A percentile compares a stretch with the other conserved stretches of the same genome.
Conservation (phyloP, 2,888 invertebrate species). For the Omphaloscelis lunosa region DNA sequence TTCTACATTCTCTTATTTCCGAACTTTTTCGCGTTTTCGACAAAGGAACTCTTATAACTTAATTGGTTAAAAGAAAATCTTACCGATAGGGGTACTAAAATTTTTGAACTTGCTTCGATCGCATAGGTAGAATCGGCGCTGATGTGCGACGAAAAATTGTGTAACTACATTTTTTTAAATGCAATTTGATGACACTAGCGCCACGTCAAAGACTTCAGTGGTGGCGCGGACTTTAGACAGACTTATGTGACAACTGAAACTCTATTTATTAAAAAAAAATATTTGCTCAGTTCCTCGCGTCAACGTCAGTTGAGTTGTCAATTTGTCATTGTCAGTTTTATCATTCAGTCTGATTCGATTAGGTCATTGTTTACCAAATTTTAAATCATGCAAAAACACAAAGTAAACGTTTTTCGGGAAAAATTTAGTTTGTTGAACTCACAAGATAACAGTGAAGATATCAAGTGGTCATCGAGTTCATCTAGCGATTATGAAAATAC, state of each 20-base stretch:
- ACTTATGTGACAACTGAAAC: neutral
- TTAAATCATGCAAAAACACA: slow-evolving; percentile 75
- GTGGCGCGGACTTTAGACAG: too few species aligned
- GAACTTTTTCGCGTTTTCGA: too few species aligned
- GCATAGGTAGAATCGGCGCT: too few species aligned
- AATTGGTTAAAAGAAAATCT: too few species aligned
- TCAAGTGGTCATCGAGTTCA: slow-evolving; percentile 84
- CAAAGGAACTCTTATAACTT: too few species aligned
- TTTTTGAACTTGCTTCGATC: neutral
- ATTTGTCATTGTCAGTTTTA: too few species aligned
- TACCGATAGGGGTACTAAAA: neutral
- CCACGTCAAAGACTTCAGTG: too few species aligned
- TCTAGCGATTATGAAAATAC: slow-evolving; percentile 82
- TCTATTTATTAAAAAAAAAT: neutral
- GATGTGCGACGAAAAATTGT: too few species aligned
- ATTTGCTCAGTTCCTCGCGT: neutral
- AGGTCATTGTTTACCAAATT: neutral
- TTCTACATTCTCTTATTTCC: too few species aligned
- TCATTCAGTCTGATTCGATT: neutral
- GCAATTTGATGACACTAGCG: too few species aligned
- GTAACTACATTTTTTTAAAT: too few species aligned
- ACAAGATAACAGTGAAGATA: slow-evolving; percentile 81
- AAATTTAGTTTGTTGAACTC: slow-evolving; percentile 82
- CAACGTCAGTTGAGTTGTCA: neutral
- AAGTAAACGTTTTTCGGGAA: slow-evolving; percentile 76